A percentile compares a stretch with the other conserved stretches of the same genome.
phyloP scores from a whole-genome alignment of 2,113 vertebrate genomes.

The Corydoras maculifer region DNA sequence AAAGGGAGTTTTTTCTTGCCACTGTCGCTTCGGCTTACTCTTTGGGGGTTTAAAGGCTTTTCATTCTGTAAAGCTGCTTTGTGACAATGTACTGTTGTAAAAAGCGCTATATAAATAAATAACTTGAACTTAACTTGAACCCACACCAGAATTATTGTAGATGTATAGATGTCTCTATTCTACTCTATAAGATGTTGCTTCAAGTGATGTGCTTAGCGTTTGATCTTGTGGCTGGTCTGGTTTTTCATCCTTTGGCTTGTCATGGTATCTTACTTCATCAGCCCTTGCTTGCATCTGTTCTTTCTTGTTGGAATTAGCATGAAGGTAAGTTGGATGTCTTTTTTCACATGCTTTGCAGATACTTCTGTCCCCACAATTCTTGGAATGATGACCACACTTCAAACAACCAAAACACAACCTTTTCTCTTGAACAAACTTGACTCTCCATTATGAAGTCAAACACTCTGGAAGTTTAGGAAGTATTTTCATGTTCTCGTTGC shows the following conservation, averaged over 20 bases:
- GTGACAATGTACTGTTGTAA: too few relatives aligned
- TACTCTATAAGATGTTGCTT: not conserved
- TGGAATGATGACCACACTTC: constrained; percentile 15
- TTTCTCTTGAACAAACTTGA: constrained; percentile 24
- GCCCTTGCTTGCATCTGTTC: not conserved
- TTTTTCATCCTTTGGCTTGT: not conserved
- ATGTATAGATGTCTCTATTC: not conserved
- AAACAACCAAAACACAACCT: constrained; percentile 25
- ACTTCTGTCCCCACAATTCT: constrained; percentile 9
- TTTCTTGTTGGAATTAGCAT: not conserved
- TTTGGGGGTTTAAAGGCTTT: too few relatives aligned
- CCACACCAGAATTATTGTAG: not conserved
- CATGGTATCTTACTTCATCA: constrained; percentile 1
- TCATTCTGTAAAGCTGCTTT: too few relatives aligned
- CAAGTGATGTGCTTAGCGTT: not conserved
- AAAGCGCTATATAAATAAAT: too few relatives aligned
- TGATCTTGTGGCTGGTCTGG: not conserved
- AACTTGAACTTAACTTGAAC: too few relatives aligned
- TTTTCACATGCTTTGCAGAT: constrained; percentile 8
- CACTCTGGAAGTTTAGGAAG: constrained; percentile 34
- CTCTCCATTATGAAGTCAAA: constrained; percentile 24
- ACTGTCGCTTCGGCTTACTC: too few relatives aligned
- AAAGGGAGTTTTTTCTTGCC: too few relatives aligned
- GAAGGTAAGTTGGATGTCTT: not conserved
- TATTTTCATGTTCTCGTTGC: constrained; percentile 29